A percentile compares a stretch with the other conserved stretches of the same genome.
Evolutionary conservation across 2,797 vertebrate species (phyloP).

Genomic region (Acipenser oxyrinchus): DNA sequence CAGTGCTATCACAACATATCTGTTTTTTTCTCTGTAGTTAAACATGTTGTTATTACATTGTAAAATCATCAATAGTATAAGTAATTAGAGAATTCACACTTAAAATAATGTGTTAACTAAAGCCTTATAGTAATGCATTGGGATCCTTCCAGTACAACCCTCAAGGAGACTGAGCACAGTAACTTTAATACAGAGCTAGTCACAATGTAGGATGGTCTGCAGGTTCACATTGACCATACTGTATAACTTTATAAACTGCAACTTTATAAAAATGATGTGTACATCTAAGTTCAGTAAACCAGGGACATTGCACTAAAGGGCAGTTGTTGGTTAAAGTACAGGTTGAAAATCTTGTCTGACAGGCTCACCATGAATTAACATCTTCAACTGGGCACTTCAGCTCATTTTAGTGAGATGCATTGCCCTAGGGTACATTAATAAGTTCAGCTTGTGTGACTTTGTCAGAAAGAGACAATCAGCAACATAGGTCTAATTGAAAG

Average conservation of each 20-base stretch:
- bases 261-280: not conserved
- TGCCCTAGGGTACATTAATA: constrained; percentile 25
- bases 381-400: constrained; percentile 23
- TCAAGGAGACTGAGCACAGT: no score
- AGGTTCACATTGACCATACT: not conserved
- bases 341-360: not conserved
- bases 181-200: not conserved
- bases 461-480: constrained; percentile 41
- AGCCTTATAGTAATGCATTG: no score
- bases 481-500: constrained; percentile 43
- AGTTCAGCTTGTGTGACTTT: constrained; percentile 23
- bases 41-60: no score
- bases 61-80: no score
- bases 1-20: no score
- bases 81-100: no score
- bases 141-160: no score
- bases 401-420: constrained; percentile 22
- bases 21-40: no score
- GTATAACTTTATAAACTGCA: not conserved
- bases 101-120: no score
- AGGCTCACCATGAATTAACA: constrained; percentile 21
- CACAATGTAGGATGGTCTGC: not conserved
- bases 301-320: not conserved
- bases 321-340: not conserved
- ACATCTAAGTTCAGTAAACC: not conserved